A percentile compares a stretch with the other conserved stretches of the same genome.
phyloP scores from a whole-genome alignment of 2,797 vertebrate species.

The Zonotrichia albicollis region DNA sequence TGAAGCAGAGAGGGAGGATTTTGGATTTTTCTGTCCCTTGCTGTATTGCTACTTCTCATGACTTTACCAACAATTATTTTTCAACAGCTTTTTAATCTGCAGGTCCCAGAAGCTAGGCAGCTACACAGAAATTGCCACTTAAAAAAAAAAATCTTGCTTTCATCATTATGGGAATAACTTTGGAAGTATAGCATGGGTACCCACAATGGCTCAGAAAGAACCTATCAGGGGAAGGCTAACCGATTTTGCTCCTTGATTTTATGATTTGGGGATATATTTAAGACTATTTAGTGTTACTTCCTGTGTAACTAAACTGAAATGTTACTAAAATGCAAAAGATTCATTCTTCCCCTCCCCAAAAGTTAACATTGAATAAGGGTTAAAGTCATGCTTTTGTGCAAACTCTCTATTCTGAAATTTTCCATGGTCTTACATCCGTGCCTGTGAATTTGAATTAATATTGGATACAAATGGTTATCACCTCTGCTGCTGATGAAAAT shows the following conservation, averaged over 20 bases:
- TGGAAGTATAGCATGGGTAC: neutral
- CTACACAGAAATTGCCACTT: neutral
- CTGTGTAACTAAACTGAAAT: too few relatives aligned
- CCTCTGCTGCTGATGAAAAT: neutral
- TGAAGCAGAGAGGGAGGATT: neutral
- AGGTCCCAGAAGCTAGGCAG: neutral
- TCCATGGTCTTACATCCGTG: neutral
- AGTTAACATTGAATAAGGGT: neutral
- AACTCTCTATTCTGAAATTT: neutral
- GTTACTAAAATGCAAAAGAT: neutral
- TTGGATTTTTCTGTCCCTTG: neutral
- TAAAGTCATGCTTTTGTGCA: neutral
- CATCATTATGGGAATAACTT: neutral
- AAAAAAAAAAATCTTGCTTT: neutral
- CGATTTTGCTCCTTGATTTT: neutral
- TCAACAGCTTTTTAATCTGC: neutral
- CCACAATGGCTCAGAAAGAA: neutral
- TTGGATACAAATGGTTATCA: neutral
- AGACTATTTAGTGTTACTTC: neutral
- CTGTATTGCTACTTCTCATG: neutral
- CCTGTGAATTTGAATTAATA: neutral
- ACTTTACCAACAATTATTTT: neutral
- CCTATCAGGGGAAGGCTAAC: neutral
- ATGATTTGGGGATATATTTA: neutral
- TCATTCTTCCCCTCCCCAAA: neutral